phyloP scores from a whole-genome alignment of 2,888 invertebrate species.

The Trachelus tabidus region DNA sequence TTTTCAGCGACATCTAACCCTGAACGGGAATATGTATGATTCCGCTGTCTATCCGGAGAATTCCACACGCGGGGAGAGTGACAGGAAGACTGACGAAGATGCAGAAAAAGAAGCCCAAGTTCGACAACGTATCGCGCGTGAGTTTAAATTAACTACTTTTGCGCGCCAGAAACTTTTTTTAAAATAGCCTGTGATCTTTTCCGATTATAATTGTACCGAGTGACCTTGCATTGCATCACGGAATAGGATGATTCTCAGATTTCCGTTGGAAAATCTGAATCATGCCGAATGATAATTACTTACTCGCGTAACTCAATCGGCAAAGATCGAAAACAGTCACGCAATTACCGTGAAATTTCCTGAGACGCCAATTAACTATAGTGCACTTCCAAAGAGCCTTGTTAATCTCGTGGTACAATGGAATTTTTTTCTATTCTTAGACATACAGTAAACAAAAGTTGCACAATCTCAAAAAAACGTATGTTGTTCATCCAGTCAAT shows the following conservation, averaged over 20 bases:
- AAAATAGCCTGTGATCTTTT: not conserved
- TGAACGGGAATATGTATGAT: conserved; percentile 47
- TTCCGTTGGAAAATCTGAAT: conserved; percentile 1
- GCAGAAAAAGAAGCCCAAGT: not conserved
- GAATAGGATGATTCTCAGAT: not conserved
- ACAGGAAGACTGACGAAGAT: not conserved
- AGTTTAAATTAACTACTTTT: not conserved
- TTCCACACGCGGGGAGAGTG: not conserved
- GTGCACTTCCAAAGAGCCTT: not conserved
- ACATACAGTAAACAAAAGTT: not conserved
- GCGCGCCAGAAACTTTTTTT: not conserved
- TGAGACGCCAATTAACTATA: not conserved
- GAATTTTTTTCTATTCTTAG: not conserved
- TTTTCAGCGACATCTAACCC: not conserved
- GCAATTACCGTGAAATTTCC: not conserved
- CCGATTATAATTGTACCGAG: not conserved
- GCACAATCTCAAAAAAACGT: not conserved
- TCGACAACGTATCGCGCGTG: not conserved
- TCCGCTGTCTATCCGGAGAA: conserved; percentile 57
- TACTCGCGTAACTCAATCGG: not conserved
- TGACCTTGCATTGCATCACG: not conserved
- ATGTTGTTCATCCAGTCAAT: not conserved
- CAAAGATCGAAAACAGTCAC: not conserved
- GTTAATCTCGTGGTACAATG: not conserved
- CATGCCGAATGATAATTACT: not conserved